Evolutionary conservation across 2,797 vertebrate genomes (phyloP).

Genomic region (Mallotus villosus): DNA sequence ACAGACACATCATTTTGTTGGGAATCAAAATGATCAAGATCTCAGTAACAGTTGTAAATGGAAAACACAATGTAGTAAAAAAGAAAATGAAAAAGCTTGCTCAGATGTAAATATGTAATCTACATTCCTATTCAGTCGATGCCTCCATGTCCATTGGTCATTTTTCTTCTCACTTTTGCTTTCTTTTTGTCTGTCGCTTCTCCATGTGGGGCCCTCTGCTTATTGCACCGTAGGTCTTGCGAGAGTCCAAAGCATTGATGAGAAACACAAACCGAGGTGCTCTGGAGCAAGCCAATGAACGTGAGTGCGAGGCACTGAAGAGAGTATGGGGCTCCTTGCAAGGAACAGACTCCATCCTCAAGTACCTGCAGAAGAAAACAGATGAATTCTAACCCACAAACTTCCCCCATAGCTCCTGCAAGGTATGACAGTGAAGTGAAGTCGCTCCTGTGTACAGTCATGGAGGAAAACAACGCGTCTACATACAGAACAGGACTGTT

Average conservation of each 20-base stretch:
- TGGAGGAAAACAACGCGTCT: background rate
- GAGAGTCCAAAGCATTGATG: conserved; percentile 94
- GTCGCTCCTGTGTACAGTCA: background rate
- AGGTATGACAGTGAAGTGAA: background rate
- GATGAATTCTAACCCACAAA: conserved; percentile 79
- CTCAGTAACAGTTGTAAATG: background rate
- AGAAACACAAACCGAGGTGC: conserved; percentile 85
- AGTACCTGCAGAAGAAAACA: conserved; percentile 89
- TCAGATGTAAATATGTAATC: conserved; percentile 8
- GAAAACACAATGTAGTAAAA: background rate
- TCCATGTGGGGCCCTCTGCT: background rate
- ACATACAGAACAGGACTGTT: background rate
- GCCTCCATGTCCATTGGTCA: conserved; percentile 30
- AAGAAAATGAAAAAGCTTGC: background rate
- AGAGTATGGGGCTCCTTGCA: conserved; percentile 95
- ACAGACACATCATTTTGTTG: too few species aligned
- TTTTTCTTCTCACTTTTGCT: conserved; percentile 25
- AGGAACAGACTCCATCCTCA: conserved; percentile 94
- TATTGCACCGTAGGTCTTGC: conserved; percentile 80
- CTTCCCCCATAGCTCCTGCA: background rate
- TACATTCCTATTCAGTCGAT: conserved; percentile 24
- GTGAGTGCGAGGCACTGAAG: conserved; percentile 93
- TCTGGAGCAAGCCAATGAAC: conserved; percentile 93
- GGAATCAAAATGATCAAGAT: background rate
- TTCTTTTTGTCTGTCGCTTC: conserved; percentile 29